Evolutionary conservation across 2,888 invertebrate genomes (phyloP).

Genomic region (Tachystola acroxantha): DNA sequence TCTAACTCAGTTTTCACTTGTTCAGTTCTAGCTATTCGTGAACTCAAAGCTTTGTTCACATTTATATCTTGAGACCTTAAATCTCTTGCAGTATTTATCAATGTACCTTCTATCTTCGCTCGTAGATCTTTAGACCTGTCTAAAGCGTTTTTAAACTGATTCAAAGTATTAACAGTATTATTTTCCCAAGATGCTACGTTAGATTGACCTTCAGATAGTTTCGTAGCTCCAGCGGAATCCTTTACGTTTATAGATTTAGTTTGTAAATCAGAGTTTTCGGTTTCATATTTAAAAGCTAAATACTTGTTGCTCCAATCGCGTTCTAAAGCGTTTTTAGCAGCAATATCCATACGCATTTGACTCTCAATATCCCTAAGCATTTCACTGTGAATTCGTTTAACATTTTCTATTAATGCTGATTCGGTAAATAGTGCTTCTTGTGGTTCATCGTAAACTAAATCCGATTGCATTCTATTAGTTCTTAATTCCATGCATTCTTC

Average conservation of each 20-base stretch:
- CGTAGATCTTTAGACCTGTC: constrained; percentile 85
- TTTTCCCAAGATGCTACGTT: constrained; percentile 91
- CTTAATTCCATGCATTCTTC: constrained; percentile 85
- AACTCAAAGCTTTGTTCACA: constrained; percentile 85
- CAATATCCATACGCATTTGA: constrained; percentile 84
- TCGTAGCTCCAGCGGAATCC: constrained; percentile 88
- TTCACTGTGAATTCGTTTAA: constrained; percentile 80
- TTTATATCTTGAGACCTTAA: constrained; percentile 88
- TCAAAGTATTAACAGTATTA: constrained; percentile 85
- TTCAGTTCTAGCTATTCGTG: constrained; percentile 86
- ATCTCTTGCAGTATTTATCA: constrained; percentile 87
- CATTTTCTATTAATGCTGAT: constrained; percentile 83
- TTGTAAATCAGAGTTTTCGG: constrained; percentile 82
- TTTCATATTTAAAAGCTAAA: constrained; percentile 87
- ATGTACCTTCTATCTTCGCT: constrained; percentile 83
- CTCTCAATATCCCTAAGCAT: constrained; percentile 82
- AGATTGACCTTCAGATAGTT: constrained; percentile 89
- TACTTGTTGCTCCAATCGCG: constrained; percentile 94
- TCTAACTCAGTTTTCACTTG: constrained; percentile 85
- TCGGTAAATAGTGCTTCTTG: constrained; percentile 87
- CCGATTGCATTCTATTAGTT: constrained; percentile 83
- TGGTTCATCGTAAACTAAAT: constrained; percentile 85
- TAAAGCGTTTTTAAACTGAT: constrained; percentile 85
- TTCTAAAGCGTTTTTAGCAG: constrained; percentile 88
- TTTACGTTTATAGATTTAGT: constrained; percentile 84